Percentiles rank a stretch among this genome's conserved stretches.
These are phyloP conservation scores for Oncorhynchus nerka DNA, from an alignment of 2,113 vertebrate species.

Conservation along the genomic window DNA sequence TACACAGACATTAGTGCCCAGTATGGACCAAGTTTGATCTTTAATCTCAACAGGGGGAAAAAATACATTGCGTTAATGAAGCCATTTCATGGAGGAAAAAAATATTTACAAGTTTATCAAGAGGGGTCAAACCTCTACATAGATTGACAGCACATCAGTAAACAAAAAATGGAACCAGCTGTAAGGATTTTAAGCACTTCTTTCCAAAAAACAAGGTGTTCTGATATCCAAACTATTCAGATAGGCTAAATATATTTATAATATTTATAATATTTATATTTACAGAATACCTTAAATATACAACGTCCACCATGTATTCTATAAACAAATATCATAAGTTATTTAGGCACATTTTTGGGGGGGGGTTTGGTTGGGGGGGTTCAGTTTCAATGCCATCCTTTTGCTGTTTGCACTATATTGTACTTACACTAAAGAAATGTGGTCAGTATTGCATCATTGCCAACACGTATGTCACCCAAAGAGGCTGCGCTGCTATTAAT, in stretches of 20 bases:
- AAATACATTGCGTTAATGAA: conserved; percentile 57
- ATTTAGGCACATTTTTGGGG: conserved; percentile 81
- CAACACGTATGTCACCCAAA: conserved; percentile 6
- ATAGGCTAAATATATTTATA: conserved; percentile 75
- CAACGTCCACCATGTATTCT: conserved; percentile 79
- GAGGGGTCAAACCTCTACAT: conserved; percentile 40
- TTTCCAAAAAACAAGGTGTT: conserved; percentile 69
- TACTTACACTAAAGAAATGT: conserved; percentile 31
- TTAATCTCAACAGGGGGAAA: conserved; percentile 58
- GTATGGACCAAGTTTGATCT: conserved; percentile 43
- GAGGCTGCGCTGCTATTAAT: conserved; percentile 38
- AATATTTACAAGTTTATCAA: conserved; percentile 65
- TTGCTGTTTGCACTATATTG: conserved; percentile 21
- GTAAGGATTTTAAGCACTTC: conserved; percentile 59
- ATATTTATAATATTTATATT: conserved; percentile 88
- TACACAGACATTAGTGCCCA: conserved; percentile 4
- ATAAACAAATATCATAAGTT: conserved; percentile 86
- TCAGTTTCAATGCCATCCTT: conserved; percentile 37
- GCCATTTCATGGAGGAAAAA: conserved; percentile 70
- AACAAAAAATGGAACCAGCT: conserved; percentile 49
- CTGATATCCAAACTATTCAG: conserved; percentile 70
- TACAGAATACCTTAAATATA: conserved; percentile 97
- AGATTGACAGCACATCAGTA: conserved; percentile 63
- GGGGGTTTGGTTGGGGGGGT: conserved; percentile 9
- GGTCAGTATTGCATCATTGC: conserved; percentile 21